A percentile compares a stretch with the other conserved stretches of the same genome.
Conservation (phyloP, 2,888 invertebrate species). For the Phania funesta region DNA sequence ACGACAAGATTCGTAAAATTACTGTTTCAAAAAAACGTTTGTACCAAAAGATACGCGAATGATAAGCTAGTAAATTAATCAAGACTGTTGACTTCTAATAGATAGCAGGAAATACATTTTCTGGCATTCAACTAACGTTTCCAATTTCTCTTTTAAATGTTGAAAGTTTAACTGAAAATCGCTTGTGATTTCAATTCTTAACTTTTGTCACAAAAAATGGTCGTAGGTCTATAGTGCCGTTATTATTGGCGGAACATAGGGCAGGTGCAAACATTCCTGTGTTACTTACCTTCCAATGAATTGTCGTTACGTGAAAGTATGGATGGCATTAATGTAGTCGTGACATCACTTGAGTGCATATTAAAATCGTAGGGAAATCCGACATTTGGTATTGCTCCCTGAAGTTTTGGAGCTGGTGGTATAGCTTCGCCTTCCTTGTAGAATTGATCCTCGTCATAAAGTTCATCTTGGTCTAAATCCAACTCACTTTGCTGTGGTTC, state of each 20-base stretch:
- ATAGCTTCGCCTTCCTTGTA: constrained; percentile 83
- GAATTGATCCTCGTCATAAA: constrained; percentile 82
- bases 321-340: constrained; percentile 76
- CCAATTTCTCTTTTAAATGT: no score
- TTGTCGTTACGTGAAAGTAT: constrained; percentile 75
- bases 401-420: constrained; percentile 82
- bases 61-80: no score
- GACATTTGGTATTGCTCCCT: constrained; percentile 77
- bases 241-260: background rate
- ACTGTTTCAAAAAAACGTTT: no score
- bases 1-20: no score
- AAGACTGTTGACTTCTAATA: no score
- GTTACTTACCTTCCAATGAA: constrained; percentile 76
- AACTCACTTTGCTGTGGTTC: constrained; percentile 83
- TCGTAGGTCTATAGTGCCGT: background rate
- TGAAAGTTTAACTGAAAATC: no score
- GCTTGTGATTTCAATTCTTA: no score
- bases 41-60: no score
- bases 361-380: constrained; percentile 74
- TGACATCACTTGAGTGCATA: constrained; percentile 69
- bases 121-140: no score
- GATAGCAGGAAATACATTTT: no score
- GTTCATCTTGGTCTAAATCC: constrained; percentile 82
- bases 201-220: background rate
- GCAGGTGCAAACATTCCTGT: background rate